These are phyloP conservation scores for Gadus macrocephalus DNA, from an alignment of 2,113 vertebrate species.

Conservation along the genomic window DNA sequence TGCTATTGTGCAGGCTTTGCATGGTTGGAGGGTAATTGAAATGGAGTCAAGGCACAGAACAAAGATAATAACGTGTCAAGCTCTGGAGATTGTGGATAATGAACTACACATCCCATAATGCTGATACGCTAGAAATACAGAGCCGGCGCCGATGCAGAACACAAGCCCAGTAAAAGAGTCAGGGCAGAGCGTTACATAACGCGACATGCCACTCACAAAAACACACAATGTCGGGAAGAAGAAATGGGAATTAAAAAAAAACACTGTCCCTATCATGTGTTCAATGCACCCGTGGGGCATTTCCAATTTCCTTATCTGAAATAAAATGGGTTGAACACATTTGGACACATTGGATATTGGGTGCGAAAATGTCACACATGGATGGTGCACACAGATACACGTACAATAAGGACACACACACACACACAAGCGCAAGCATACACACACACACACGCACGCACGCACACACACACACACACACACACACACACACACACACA, in stretches of 20 bases:
- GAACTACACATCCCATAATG: constrained; percentile 72
- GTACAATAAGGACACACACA: too few species aligned
- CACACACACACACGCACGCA: too few species aligned
- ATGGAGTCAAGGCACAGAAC: constrained; percentile 74
- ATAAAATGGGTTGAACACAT: too few species aligned
- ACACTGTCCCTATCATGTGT: too few species aligned
- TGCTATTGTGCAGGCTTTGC: constrained; percentile 52
- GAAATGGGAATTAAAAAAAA: too few species aligned
- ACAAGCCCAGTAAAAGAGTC: constrained; percentile 28
- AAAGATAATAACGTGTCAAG: constrained; percentile 80
- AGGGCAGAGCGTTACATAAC: not conserved
- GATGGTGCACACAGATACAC: too few species aligned
- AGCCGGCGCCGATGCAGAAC: constrained; percentile 61
- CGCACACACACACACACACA: not conserved
- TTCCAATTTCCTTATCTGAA: too few species aligned
- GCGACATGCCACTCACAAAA: not conserved
- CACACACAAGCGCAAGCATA: too few species aligned
- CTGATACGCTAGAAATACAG: constrained; percentile 67
- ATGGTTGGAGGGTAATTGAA: constrained; percentile 79
- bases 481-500: constrained; percentile 9
- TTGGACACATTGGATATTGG: too few species aligned
- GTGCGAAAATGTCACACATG: too few species aligned
- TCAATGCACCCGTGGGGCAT: too few species aligned
- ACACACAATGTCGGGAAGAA: not conserved
- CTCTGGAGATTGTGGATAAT: constrained; percentile 70